Conservation (phyloP, 2,888 invertebrate genomes). For the Trachelus troglodyta region DNA sequence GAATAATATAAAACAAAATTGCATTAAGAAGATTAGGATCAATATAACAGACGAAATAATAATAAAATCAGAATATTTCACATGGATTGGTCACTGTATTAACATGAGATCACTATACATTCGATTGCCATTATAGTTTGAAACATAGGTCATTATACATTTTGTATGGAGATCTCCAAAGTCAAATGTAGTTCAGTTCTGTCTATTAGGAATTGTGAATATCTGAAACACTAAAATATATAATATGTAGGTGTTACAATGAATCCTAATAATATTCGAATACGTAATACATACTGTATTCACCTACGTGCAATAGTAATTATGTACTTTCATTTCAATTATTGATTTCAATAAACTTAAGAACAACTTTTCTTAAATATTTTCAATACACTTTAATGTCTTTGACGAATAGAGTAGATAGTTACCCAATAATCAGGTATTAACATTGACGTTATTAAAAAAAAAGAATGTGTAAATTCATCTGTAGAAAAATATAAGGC, state of each 20-base stretch:
- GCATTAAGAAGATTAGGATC: background rate
- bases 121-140: background rate
- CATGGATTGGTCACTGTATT: background rate
- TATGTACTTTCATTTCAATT: background rate
- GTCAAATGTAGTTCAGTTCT: background rate
- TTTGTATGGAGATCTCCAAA: background rate
- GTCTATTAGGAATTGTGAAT: background rate
- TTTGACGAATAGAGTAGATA: background rate
- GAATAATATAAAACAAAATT: background rate
- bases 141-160: background rate
- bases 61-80: background rate
- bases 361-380: background rate
- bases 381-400: background rate
- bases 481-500: background rate
- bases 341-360: background rate
- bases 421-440: background rate
- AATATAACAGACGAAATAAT: background rate
- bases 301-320: background rate
- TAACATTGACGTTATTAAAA: background rate
- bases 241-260: background rate
- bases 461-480: background rate
- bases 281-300: background rate
- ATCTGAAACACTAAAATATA: background rate
- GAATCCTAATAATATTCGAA: background rate
- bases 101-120: background rate